phyloP scores from a whole-genome alignment of 92 coral and sea anemone genomes.

The Micromussa lordhowensis region DNA sequence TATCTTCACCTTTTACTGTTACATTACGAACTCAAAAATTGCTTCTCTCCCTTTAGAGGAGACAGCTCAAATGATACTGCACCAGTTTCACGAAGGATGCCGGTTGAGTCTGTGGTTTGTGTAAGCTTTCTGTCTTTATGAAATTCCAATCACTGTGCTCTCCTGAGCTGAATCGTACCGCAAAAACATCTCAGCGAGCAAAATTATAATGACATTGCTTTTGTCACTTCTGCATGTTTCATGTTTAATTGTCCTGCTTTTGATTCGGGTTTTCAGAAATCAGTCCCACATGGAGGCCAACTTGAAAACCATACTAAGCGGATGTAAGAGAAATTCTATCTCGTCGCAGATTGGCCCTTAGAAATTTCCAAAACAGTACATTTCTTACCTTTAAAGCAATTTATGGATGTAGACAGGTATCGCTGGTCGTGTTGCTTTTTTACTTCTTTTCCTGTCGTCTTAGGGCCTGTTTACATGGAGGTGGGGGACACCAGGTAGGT shows the following conservation, averaged over 20 bases:
- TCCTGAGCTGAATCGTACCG: neutral
- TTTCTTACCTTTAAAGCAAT: slow-evolving; percentile 11
- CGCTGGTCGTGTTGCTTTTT: neutral
- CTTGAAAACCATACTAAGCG: slow-evolving; percentile 33
- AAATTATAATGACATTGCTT: neutral
- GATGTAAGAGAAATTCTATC: slow-evolving; percentile 18
- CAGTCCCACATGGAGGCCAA: slow-evolving; percentile 2
- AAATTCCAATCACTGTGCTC: neutral
- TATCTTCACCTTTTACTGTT: too few species aligned
- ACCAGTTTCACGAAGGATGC: too few species aligned
- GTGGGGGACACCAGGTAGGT: too few species aligned
- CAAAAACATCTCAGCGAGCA: neutral
- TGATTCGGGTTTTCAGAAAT: too few species aligned
- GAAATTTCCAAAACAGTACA: neutral
- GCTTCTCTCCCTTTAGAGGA: too few species aligned
- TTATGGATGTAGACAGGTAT: neutral
- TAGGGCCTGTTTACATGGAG: too few species aligned
- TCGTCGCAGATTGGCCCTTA: neutral
- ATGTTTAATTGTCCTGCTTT: neutral
- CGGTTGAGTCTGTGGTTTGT: too few species aligned
- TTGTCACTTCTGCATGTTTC: neutral
- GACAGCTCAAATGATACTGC: too few species aligned
- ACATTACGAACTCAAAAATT: too few species aligned
- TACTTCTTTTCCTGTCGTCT: neutral
- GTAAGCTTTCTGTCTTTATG: too few species aligned